Conservation (phyloP, 2,797 vertebrate genomes). For the Clarias platycephalus region DNA sequence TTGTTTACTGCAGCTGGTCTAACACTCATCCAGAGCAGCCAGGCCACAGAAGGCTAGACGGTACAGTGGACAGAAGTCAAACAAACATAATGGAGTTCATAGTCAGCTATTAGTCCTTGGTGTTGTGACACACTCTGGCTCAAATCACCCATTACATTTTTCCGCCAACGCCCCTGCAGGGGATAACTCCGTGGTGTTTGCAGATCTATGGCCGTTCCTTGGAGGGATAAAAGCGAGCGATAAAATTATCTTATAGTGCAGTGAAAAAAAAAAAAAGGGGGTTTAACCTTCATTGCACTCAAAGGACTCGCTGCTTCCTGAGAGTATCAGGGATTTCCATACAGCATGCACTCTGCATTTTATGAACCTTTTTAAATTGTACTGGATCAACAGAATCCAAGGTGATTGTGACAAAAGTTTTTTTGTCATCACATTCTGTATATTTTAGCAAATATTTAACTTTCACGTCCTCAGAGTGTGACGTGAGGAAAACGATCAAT, state of each 20-base stretch:
- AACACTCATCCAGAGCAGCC: neutral
- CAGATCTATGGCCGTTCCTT: conserved; percentile 37
- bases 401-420: conserved; percentile 6
- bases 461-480: neutral
- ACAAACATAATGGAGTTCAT: conserved; percentile 16
- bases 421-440: neutral
- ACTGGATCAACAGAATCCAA: conserved; percentile 23
- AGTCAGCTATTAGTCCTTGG: conserved; percentile 19
- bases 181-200: conserved; percentile 34
- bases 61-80: conserved; percentile 15
- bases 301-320: conserved; percentile 35
- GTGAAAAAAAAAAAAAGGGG: neutral
- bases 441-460: neutral
- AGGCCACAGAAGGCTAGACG: neutral
- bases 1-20: conserved; percentile 12
- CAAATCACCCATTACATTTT: conserved; percentile 6
- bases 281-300: conserved; percentile 41
- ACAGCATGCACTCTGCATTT: conserved; percentile 13
- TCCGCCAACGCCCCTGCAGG: conserved; percentile 26
- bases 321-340: conserved; percentile 38
- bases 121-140: conserved; percentile 21
- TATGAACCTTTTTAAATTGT: conserved; percentile 24
- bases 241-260: conserved; percentile 41
- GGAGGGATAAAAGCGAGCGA: conserved; percentile 23
- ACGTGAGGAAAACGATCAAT: neutral